Evolutionary conservation across 2,888 invertebrate genomes (phyloP), one percentile per base, ranked within the genome.

Genomic region (Drosophila pseudotakahashii): DNA sequence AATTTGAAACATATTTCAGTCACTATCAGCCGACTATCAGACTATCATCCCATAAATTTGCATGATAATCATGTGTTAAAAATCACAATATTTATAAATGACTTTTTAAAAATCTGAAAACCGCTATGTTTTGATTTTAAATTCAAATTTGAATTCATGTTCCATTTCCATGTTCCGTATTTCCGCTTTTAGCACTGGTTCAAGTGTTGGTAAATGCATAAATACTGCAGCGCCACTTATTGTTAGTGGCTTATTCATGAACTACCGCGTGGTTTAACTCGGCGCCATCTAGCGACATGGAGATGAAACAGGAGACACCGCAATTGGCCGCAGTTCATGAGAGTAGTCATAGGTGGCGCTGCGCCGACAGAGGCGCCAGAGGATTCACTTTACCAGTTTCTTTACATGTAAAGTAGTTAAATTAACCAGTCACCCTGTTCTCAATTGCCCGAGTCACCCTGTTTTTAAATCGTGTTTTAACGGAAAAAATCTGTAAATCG

Each of bases 71-170:
- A 32, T 0, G 32, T 7, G 2, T 2, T 2, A 39, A 7, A 39
- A 39, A 7, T n/a, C 6, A 39, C 7, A 14, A 14, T 14, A 37
- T 2, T n/a, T 3, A 14, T 9, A 9, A 19, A 19, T 3, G 1
- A 2, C 2, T 23, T 37, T 37, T 37, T 2, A 44, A 7, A 2
- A 23, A 1, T 13, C 23, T 6, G 7, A 7, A 14, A 45, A 5
- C 14, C 5, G 47, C 16, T 47, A 13, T 2, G 10, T 0, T 6
- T 14, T 9, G 0, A 13, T 34, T 11, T 48, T 48, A 34, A 48
- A 48, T 32, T 32, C 11, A 32, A 32, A 32, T 48, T 47, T 47
- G 47, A 47, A 47, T 30, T 47, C 7, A 10, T 7, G 47, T 48
- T 34, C 10, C 16, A 48, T 16, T 47, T 14, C 47, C 14, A 30